These are phyloP conservation scores for Macrotus californicus DNA, from an alignment of 2,113 vertebrate species.

Conservation along the genomic window DNA sequence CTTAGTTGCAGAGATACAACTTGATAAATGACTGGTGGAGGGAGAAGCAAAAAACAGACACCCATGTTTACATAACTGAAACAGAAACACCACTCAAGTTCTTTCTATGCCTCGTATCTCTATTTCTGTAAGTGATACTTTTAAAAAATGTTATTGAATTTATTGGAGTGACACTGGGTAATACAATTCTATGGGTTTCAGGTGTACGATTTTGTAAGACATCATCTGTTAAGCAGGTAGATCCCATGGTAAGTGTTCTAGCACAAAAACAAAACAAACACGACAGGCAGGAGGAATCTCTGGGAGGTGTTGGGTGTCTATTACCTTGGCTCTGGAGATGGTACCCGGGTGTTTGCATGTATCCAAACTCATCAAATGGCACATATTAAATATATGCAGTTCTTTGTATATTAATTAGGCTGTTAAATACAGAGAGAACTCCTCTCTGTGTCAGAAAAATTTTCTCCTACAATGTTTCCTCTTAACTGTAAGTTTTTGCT, in stretches of 20 bases:
- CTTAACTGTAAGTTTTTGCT: not conserved
- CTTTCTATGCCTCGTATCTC: too few species aligned
- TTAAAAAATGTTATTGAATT: too few species aligned
- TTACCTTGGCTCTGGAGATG: not conserved
- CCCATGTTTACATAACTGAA: too few species aligned
- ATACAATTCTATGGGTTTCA: too few species aligned
- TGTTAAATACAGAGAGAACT: not conserved
- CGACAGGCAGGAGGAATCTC: not conserved
- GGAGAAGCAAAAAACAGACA: too few species aligned
- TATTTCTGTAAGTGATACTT: too few species aligned
- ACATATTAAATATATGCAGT: not conserved
- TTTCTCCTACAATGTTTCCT: not conserved
- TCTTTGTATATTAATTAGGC: not conserved
- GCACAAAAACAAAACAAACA: not conserved
- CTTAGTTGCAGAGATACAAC: too few species aligned
- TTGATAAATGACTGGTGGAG: too few species aligned
- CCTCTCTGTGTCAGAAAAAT: not conserved
- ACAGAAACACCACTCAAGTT: too few species aligned
- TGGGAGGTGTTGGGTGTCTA: not conserved
- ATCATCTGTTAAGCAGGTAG: not conserved
- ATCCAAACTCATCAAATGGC: not conserved
- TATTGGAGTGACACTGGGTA: too few species aligned
- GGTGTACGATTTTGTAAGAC: too few species aligned
- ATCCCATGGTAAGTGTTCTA: not conserved
- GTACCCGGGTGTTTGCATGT: accelerated